Conservation (phyloP, 23 tunicate species). For the Trididemnum clinides region DNA sequence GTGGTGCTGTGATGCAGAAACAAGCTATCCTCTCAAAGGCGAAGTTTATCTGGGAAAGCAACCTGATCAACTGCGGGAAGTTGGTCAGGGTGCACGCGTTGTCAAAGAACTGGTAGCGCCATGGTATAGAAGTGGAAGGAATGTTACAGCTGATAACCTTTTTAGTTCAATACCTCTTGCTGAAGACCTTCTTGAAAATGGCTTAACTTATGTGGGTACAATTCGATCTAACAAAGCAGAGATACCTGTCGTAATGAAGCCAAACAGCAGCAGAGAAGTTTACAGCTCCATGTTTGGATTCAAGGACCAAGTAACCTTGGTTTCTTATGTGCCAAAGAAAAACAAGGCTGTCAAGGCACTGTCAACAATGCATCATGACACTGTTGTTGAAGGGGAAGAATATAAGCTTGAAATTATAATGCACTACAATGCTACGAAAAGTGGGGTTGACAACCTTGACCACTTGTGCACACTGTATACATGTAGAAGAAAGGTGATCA, state of each 20-base stretch:
- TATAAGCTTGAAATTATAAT: too few relatives aligned
- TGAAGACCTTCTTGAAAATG: neutral
- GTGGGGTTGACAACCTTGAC: too few relatives aligned
- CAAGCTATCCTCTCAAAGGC: neutral
- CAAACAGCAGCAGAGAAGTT: neutral
- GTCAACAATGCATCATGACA: neutral
- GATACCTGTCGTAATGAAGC: neutral
- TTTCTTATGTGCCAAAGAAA: neutral
- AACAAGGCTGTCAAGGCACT: neutral
- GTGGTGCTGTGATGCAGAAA: neutral
- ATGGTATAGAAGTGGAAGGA: neutral
- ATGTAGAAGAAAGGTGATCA: too few relatives aligned
- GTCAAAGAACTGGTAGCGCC: neutral
- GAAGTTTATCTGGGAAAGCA: neutral
- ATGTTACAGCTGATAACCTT: conserved; percentile 1
- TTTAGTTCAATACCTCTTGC: neutral
- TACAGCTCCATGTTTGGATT: conserved; percentile 1
- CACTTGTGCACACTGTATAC: too few relatives aligned
- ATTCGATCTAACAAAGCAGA: neutral
- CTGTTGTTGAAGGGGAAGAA: too few relatives aligned
- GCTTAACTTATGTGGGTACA: neutral
- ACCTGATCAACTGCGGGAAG: neutral
- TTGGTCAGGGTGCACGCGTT: neutral
- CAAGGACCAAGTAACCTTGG: neutral
- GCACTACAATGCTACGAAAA: too few relatives aligned